Percentiles rank a stretch among this genome's conserved stretches.
These are phyloP conservation scores for Hippocampus guttulatus DNA, from an alignment of 2,113 vertebrate genomes.

Conservation along the genomic window DNA sequence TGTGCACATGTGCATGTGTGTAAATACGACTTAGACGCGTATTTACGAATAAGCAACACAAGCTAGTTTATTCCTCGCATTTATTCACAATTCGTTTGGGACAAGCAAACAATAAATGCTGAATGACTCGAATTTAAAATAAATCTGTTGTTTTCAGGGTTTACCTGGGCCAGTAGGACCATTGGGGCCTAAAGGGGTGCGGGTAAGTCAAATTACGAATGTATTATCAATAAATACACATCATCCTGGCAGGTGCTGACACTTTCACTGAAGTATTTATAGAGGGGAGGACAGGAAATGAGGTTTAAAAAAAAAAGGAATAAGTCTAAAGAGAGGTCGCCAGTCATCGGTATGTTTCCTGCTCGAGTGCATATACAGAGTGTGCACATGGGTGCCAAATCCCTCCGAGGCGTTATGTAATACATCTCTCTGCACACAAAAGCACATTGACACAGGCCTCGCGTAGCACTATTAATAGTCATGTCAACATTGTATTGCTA, in stretches of 20 bases:
- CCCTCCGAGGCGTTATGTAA: slow-evolving; percentile 11
- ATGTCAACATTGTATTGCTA: slow-evolving; percentile 41
- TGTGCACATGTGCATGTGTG: background rate
- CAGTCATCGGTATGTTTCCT: slow-evolving; percentile 11
- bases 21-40: slow-evolving; percentile 13
- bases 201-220: slow-evolving; percentile 79
- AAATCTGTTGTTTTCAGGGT: slow-evolving; percentile 80
- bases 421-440: slow-evolving; percentile 26
- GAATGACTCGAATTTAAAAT: slow-evolving; percentile 37
- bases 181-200: slow-evolving; percentile 87
- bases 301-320: background rate
- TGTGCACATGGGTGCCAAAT: slow-evolving; percentile 12
- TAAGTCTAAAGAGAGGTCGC: slow-evolving; percentile 1
- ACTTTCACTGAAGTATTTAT: slow-evolving; percentile 5
- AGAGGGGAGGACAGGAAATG: background rate
- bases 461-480: slow-evolving; percentile 34
- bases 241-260: slow-evolving; percentile 8
- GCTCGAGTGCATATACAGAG: slow-evolving; percentile 5
- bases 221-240: slow-evolving; percentile 3
- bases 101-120: background rate
- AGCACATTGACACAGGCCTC: slow-evolving; percentile 21
- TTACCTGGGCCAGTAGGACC: slow-evolving; percentile 94
- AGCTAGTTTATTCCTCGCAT: background rate
- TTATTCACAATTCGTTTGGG: slow-evolving; percentile 2
- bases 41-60: slow-evolving; percentile 5